Evolutionary conservation across 2,113 vertebrate genomes (phyloP).

Genomic region (Xenopus borealis): DNA sequence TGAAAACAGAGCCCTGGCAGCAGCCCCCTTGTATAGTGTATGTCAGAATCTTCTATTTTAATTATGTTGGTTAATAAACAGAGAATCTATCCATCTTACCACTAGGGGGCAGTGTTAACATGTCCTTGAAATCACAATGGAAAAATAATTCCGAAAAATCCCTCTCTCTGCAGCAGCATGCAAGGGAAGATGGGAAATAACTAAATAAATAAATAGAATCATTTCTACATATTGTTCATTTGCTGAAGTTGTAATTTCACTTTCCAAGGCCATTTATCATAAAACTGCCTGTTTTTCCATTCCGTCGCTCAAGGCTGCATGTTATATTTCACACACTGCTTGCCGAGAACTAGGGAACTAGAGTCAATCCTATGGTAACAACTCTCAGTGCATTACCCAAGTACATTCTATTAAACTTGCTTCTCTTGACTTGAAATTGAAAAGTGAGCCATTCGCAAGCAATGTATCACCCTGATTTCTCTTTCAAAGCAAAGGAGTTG

Average conservation of each 20-base stretch:
- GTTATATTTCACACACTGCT: conserved; percentile 46
- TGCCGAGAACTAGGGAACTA: conserved; percentile 48
- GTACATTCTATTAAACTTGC: conserved; percentile 57
- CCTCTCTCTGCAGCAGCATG: conserved; percentile 4
- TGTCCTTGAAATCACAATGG: no score
- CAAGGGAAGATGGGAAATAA: conserved; percentile 18
- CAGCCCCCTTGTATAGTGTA: no score
- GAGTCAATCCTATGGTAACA: conserved; percentile 56
- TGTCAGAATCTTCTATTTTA: no score
- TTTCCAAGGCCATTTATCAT: conserved; percentile 60
- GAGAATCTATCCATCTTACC: no score
- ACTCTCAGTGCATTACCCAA: conserved; percentile 53
- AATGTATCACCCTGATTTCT: conserved; percentile 52
- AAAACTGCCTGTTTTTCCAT: conserved; percentile 51
- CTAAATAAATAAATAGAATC: conserved; percentile 31
- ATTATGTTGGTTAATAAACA: no score
- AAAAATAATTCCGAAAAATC: neutral
- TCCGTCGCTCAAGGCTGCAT: conserved; percentile 57
- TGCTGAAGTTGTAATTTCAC: conserved; percentile 57
- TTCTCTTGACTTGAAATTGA: conserved; percentile 55
- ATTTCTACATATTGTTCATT: conserved; percentile 52
- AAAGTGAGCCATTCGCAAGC: conserved; percentile 52
- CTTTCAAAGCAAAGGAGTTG: conserved; percentile 24
- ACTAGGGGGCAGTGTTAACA: no score
- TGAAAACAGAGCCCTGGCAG: no score